Conservation (phyloP, 2,113 vertebrate species). For the Otus sunia region DNA sequence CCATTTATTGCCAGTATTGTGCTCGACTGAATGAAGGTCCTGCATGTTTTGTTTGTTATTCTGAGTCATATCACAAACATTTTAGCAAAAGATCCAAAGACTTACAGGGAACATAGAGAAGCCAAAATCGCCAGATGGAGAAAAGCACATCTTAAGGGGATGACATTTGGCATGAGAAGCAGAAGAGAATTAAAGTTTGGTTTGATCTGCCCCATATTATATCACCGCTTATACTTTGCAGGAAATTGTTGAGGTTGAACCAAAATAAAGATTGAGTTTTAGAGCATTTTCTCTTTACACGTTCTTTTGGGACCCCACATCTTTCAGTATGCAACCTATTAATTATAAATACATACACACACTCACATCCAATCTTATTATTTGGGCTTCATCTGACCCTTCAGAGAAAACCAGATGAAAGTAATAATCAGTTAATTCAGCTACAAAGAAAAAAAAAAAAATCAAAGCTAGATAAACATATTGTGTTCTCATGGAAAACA, state of each 20-base stretch:
- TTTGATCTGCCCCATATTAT: constrained; percentile 25
- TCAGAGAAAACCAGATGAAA: constrained; percentile 61
- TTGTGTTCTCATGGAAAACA: constrained; percentile 49
- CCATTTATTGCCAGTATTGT: constrained; percentile 31
- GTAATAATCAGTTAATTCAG: constrained; percentile 51
- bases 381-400: constrained; percentile 48
- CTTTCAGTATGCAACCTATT: constrained; percentile 35
- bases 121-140: constrained; percentile 52
- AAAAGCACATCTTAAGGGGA: constrained; percentile 48
- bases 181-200: constrained; percentile 4
- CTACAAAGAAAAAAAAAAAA: constrained; percentile 19
- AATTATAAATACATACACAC: constrained; percentile 54
- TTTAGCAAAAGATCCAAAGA: constrained; percentile 63
- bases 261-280: neutral
- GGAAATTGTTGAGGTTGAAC: constrained; percentile 34
- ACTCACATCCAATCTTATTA: constrained; percentile 47
- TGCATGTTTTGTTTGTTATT: constrained; percentile 70
- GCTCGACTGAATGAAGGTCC: constrained; percentile 42
- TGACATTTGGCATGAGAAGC: constrained; percentile 50
- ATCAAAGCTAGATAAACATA: constrained; percentile 65
- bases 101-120: constrained; percentile 47
- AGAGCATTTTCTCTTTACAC: constrained; percentile 1
- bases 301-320: constrained; percentile 12
- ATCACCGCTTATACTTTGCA: neutral
- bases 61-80: constrained; percentile 77